phyloP scores from a whole-genome alignment of 2,113 vertebrate species.

The Elanus axillaris region DNA sequence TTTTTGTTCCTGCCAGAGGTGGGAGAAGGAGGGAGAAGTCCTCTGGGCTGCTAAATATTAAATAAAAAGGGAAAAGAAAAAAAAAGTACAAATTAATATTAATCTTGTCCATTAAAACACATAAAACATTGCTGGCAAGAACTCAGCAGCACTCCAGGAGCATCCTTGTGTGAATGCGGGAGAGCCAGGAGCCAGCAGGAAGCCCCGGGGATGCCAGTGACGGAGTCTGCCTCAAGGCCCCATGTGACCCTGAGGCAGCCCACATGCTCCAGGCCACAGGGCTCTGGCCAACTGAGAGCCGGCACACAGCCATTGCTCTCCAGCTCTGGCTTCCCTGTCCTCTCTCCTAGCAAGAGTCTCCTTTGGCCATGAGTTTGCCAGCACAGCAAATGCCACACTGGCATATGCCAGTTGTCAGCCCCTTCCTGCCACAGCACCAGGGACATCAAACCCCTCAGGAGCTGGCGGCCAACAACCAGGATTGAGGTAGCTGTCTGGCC shows the following conservation, averaged over 20 bases:
- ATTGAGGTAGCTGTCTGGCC: neutral
- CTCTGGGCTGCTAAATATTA: constrained; percentile 44
- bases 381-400: neutral
- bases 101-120: constrained; percentile 45
- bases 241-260: neutral
- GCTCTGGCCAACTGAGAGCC: neutral
- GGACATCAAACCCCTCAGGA: neutral
- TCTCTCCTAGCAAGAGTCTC: neutral
- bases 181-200: neutral
- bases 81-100: constrained; percentile 47
- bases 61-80: neutral
- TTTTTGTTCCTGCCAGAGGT: constrained; percentile 29
- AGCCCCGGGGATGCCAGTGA: neutral
- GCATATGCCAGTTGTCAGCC: neutral
- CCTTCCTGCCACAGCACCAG: rapidly evolving
- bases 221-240: neutral
- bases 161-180: neutral
- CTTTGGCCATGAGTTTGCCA: neutral
- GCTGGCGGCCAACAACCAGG: rapidly evolving
- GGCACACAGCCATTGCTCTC: rapidly evolving
- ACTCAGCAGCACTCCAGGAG: neutral
- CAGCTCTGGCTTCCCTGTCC: neutral
- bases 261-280: rapidly evolving
- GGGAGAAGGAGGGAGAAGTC: neutral
- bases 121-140: constrained; percentile 1